Conservation (phyloP, 2,113 vertebrate genomes). For the Odocoileus hemionus region DNA sequence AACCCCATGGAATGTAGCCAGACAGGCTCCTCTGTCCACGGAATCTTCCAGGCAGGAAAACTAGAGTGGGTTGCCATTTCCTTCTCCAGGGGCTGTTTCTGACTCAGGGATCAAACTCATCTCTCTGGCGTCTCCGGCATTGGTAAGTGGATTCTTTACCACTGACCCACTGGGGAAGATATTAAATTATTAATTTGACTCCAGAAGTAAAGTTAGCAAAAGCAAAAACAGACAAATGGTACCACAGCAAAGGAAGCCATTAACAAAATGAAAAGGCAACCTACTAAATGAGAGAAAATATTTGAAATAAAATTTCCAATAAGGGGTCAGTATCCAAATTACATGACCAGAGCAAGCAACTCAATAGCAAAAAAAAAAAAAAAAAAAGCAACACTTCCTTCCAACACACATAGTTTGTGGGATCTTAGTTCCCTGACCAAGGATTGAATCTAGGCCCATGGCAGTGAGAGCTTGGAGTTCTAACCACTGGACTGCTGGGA, state of each 20-base stretch:
- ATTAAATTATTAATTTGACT: neutral
- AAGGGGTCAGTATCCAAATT: neutral
- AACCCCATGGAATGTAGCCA: neutral
- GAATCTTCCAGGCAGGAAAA: neutral
- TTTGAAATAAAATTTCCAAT: neutral
- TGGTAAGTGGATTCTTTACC: neutral
- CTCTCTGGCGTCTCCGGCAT: fast-evolving
- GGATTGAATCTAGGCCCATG: neutral
- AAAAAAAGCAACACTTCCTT: neutral
- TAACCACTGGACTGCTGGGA: neutral
- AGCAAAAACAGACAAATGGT: neutral
- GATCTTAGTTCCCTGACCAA: neutral
- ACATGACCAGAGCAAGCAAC: neutral
- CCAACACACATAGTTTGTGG: neutral
- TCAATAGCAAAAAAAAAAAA: neutral
- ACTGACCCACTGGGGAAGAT: neutral
- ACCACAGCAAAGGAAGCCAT: neutral
- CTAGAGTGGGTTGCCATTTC: neutral
- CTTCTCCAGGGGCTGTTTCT: neutral
- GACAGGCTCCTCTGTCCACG: neutral
- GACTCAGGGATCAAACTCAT: neutral
- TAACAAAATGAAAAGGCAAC: neutral
- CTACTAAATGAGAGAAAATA: neutral
- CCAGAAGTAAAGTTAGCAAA: neutral
- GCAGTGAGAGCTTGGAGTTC: neutral